phyloP scores from a whole-genome alignment of 1,140 invertebrate genomes.

The Teleogryllus occipitalis region DNA sequence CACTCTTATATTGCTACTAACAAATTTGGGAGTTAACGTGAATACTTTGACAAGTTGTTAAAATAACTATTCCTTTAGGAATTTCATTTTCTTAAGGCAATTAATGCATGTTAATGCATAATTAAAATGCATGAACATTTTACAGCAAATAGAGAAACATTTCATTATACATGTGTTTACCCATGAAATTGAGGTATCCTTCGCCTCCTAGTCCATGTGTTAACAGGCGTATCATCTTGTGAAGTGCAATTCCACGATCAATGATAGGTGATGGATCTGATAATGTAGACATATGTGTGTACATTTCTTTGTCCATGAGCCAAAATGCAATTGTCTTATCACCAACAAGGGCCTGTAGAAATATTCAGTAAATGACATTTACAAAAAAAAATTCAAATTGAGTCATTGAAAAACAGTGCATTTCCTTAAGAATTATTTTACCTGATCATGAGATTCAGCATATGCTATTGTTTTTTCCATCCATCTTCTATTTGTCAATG shows the following conservation, averaged over 20 bases:
- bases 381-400: neutral
- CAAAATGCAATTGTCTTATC: slow-evolving; percentile 99
- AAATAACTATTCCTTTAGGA: too few relatives aligned
- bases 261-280: slow-evolving; percentile 65
- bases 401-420: neutral
- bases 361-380: neutral
- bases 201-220: slow-evolving; percentile 93
- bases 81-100: too few relatives aligned
- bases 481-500: slow-evolving; percentile 91
- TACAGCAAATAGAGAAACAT: too few relatives aligned
- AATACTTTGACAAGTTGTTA: too few relatives aligned
- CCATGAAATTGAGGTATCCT: slow-evolving; percentile 97
- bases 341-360: slow-evolving; percentile 76
- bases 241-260: slow-evolving; percentile 86
- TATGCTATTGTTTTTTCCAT: slow-evolving; percentile 94
- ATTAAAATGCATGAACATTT: too few relatives aligned
- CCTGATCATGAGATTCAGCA: slow-evolving; percentile 95
- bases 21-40: too few relatives aligned
- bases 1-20: too few relatives aligned
- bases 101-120: too few relatives aligned
- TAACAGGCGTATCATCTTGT: slow-evolving; percentile 93
- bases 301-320: slow-evolving; percentile 99
- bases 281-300: slow-evolving; percentile 82
- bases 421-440: slow-evolving; percentile 26
- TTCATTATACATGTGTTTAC: slow-evolving; percentile 37